These are phyloP conservation scores for Andrena bicolor DNA, from an alignment of 2,888 invertebrate species.

Conservation along the genomic window DNA sequence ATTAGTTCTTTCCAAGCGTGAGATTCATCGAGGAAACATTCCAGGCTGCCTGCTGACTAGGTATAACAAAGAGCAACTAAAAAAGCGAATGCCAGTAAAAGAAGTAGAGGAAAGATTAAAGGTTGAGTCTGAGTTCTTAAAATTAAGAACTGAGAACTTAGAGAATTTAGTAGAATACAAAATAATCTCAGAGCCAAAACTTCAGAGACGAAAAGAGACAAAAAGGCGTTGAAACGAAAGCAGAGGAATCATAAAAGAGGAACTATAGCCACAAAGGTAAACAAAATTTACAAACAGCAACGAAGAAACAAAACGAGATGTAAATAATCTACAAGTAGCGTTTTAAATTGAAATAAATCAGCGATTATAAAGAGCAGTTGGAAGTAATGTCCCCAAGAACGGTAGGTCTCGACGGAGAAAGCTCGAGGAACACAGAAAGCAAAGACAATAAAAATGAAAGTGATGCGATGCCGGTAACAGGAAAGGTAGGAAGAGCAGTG, in stretches of 20 bases:
- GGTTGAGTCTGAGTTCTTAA: no score
- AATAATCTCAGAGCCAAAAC: background rate
- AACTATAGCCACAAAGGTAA: background rate
- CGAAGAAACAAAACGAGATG: background rate
- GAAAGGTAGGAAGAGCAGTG: conserved; percentile 2
- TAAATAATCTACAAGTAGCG: background rate
- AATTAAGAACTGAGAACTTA: no score
- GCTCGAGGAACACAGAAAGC: background rate
- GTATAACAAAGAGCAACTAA: background rate
- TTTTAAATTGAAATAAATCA: background rate
- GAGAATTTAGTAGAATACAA: no score
- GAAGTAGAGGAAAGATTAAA: background rate
- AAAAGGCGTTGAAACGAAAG: background rate
- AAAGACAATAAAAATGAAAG: conserved; percentile 10
- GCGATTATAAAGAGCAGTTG: background rate
- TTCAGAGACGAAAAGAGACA: background rate
- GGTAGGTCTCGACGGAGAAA: background rate
- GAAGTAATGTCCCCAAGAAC: background rate
- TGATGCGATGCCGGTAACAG: background rate
- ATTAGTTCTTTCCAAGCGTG: conserved; percentile 11
- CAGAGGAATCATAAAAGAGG: background rate
- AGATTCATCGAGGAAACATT: background rate
- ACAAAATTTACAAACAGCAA: background rate
- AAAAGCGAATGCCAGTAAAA: background rate
- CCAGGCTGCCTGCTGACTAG: background rate